Percentiles rank a stretch among this genome's conserved stretches.
Evolutionary conservation across 2,113 vertebrate species (phyloP).

Genomic region (Pipa parva): DNA sequence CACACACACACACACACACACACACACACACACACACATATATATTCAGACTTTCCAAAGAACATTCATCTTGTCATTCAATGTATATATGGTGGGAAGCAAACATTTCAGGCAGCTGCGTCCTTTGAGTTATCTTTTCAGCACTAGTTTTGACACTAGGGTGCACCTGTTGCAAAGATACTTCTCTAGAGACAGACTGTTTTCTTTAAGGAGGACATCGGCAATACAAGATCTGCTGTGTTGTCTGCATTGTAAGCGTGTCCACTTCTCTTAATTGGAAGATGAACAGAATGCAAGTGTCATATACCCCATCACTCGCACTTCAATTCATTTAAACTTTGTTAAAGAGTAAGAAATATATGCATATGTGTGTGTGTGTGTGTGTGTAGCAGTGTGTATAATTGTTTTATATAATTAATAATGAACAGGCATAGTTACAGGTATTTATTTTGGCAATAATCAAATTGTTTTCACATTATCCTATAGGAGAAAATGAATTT

Average conservation of each 20-base stretch:
- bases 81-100: background rate
- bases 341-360: too few relatives aligned
- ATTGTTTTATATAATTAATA: too few relatives aligned
- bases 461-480: too few relatives aligned
- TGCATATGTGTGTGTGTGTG: too few relatives aligned
- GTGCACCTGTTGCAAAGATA: slow-evolving; percentile 48
- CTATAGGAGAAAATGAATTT: too few relatives aligned
- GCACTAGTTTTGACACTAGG: slow-evolving; percentile 46
- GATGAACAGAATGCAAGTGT: background rate
- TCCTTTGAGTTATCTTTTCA: slow-evolving; percentile 39
- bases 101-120: slow-evolving; percentile 32
- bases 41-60: background rate
- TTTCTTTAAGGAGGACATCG: slow-evolving; percentile 3
- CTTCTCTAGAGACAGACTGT: slow-evolving; percentile 19
- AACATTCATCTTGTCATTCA: slow-evolving; percentile 7
- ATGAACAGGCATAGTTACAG: too few relatives aligned
- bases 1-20: too few relatives aligned
- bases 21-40: too few relatives aligned
- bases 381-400: too few relatives aligned
- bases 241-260: background rate
- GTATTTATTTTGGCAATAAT: too few relatives aligned
- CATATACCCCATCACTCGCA: too few relatives aligned
- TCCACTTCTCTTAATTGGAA: slow-evolving; percentile 18
- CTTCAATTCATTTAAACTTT: too few relatives aligned
- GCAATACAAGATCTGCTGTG: background rate